These are phyloP conservation scores for Fopius arisanus DNA, from an alignment of 1,140 invertebrate species.

Conservation along the genomic window DNA sequence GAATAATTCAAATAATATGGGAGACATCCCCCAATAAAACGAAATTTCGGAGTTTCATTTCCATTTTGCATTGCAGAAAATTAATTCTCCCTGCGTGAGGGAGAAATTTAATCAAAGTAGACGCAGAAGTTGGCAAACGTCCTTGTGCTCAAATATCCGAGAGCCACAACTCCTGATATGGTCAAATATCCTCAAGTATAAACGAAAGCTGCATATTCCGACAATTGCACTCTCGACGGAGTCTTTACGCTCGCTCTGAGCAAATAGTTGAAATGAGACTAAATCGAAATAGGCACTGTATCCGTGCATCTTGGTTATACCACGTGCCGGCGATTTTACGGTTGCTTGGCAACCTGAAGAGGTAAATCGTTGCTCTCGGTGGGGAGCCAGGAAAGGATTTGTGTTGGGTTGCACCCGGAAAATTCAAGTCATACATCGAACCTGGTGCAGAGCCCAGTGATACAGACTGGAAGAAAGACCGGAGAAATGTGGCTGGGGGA, in stretches of 20 bases:
- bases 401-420: neutral
- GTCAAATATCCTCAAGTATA: neutral
- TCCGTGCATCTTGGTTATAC: neutral
- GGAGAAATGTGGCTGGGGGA: constrained; percentile 21
- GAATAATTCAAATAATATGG: no score
- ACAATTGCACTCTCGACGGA: neutral
- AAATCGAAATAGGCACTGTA: neutral
- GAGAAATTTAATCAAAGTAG: neutral
- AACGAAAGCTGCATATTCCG: neutral
- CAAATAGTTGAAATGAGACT: constrained; percentile 4
- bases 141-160: neutral
- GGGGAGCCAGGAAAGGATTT: constrained; percentile 1
- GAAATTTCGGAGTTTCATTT: no score
- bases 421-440: constrained; percentile 23
- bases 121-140: neutral
- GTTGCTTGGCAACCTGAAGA: neutral
- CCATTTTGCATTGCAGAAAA: neutral
- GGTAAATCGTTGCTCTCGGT: neutral
- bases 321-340: neutral
- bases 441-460: neutral
- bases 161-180: neutral
- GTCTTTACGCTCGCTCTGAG: neutral
- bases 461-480: constrained; percentile 22
- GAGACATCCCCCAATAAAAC: no score
- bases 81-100: neutral